Evolutionary conservation across 2,888 invertebrate species (phyloP).

Genomic region (Drosophila emarginata): DNA sequence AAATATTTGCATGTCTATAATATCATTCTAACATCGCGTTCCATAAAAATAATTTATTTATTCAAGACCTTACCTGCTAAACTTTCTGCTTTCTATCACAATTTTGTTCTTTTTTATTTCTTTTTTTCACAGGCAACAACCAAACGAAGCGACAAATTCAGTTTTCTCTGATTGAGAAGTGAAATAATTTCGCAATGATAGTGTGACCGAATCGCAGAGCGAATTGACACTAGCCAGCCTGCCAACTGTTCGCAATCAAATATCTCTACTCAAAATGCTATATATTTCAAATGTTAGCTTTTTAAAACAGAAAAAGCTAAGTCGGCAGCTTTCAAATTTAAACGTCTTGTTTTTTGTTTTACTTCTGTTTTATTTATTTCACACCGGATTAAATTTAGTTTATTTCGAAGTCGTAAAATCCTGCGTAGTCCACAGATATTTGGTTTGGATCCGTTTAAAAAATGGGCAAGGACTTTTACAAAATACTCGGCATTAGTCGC

Average conservation of each 20-base stretch:
- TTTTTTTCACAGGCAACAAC: not conserved
- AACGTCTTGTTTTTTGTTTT: not conserved
- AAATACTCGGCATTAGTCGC: constrained; percentile 92
- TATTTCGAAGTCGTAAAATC: not conserved
- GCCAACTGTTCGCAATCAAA: not conserved
- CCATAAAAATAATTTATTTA: not conserved
- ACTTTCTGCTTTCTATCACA: not conserved
- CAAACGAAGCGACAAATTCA: not conserved
- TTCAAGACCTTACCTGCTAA: not conserved
- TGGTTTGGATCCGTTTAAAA: not conserved
- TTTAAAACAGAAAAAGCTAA: not conserved
- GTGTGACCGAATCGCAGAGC: constrained; percentile 7
- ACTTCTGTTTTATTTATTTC: not conserved
- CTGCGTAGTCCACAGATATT: not conserved
- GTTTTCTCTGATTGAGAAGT: constrained; percentile 13
- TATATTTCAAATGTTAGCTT: not conserved
- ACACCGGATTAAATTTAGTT: not conserved
- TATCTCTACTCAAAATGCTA: not conserved
- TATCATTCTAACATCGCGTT: not conserved
- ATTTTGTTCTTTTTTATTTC: not conserved
- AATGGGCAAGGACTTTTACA: constrained; percentile 99
- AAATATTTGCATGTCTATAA: not conserved
- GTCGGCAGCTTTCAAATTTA: not conserved
- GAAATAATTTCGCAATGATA: constrained; percentile 19
- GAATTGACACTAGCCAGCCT: not conserved